phyloP scores from a whole-genome alignment of 2,888 invertebrate genomes.

The Pristionchus maxplancki region DNA sequence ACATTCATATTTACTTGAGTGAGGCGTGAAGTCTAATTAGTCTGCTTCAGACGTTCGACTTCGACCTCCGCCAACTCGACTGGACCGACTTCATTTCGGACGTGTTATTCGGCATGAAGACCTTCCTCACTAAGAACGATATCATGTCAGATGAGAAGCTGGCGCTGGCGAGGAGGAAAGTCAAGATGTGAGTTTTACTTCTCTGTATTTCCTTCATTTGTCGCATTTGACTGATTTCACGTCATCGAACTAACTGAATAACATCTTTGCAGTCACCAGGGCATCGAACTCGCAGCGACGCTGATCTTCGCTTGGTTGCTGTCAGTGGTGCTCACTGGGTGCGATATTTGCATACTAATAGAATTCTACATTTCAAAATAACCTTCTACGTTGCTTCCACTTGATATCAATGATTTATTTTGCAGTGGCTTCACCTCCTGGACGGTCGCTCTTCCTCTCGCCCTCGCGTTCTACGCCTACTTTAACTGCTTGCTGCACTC shows the following conservation, averaged over 20 bases:
- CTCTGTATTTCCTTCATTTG: no score
- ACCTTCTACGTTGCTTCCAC: no score
- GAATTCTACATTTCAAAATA: background rate
- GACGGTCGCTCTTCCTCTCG: background rate
- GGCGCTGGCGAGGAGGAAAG: background rate
- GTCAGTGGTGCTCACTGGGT: background rate
- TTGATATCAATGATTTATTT: background rate
- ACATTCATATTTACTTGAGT: no score
- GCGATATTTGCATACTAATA: background rate
- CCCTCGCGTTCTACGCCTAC: background rate
- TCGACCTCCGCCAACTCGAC: conserved; percentile 10
- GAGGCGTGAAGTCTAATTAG: no score
- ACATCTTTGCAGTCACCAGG: background rate
- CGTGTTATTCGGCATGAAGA: conserved; percentile 10
- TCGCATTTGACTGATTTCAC: no score
- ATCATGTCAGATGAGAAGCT: conserved; percentile 17
- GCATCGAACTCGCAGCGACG: background rate
- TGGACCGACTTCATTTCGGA: conserved; percentile 22
- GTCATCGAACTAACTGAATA: background rate
- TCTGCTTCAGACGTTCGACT: conserved; percentile 23
- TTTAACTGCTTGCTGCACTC: background rate
- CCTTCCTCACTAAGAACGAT: conserved; percentile 30
- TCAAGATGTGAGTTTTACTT: background rate
- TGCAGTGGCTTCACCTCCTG: background rate
- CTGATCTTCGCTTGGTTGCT: background rate